Evolutionary conservation across 2,113 vertebrate species (phyloP), one percentile per base, ranked within the genome.

Genomic region (Hemibagrus wyckioides): DNA sequence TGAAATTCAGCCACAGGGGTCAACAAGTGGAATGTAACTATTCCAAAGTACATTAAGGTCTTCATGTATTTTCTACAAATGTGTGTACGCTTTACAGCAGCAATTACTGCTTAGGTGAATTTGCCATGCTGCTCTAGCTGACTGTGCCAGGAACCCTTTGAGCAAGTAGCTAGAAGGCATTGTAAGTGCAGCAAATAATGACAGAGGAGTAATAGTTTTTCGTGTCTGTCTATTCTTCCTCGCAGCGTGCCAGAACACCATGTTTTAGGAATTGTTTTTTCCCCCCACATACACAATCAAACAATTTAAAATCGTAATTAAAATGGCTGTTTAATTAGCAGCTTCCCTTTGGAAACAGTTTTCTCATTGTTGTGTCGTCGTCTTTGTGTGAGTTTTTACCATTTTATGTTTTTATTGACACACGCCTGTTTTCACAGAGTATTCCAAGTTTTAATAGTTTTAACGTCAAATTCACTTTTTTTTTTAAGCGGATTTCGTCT

Each of bases 111-210:
- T 41, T 14, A 5, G 0, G 15, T 69, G 8, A 75, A 28, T 44
- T 44, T 75, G 39, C 23, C 9, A 44, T 6, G 39, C 39, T 25
- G 71, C 39, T 75, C 23, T 44, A 25, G 71, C 44, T 28, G 13
- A 17, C 36, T 36, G 67, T 71, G 67, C 41, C n/a, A n/a, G 4
- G 39, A 13, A 15, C 50, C 28, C 10, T 44, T 21, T 75, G 71
- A 75, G 71, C 39, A 71, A 71, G 36, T 71, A 41, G 36, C 69
- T 71, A 69, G 69, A 23, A 71, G 69, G 71, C 71, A 75, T 23
- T 71, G 69, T 41, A 10, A 41, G 17, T 39, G 69, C 69, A 44
- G 21, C 21, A 76, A 28, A 50, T 50, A n/a, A 76, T n/a, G 8
- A n/a, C 41, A 15, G 25, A 25, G 25, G 14, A 71, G 25, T 25